Evolutionary conservation across 2,888 invertebrate genomes (phyloP).

Genomic region (Caenorhabditis angaria): DNA sequence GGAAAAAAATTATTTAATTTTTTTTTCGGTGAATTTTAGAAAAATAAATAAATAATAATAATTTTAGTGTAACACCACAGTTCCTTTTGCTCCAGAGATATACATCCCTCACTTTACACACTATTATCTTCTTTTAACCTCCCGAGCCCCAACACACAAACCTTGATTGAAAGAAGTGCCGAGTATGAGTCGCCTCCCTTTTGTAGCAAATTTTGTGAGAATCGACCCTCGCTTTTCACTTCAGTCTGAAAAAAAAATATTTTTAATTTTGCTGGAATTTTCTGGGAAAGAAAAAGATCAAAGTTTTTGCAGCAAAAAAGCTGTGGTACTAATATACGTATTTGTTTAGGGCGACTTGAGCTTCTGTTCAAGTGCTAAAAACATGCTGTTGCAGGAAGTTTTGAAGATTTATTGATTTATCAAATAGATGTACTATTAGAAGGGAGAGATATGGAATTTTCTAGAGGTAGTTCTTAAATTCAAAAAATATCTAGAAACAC

Average conservation of each 20-base stretch:
- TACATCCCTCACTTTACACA: slow-evolving; percentile 3
- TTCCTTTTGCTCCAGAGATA: no score
- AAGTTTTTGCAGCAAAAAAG: background rate
- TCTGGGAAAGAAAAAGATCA: background rate
- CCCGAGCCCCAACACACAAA: slow-evolving; percentile 14
- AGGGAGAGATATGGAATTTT: background rate
- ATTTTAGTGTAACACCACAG: background rate
- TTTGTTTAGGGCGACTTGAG: background rate
- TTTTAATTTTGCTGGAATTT: no score
- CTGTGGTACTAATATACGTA: slow-evolving; percentile 2
- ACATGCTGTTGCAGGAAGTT: slow-evolving; percentile 2
- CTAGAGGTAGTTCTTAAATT: no score
- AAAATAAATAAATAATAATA: background rate
- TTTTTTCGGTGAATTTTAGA: no score
- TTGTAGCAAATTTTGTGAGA: slow-evolving; percentile 66
- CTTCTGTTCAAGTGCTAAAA: background rate
- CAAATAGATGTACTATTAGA: no score
- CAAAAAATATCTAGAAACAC: background rate
- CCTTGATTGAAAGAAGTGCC: slow-evolving; percentile 72
- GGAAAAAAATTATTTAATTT: slow-evolving; percentile 18
- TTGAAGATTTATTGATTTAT: background rate
- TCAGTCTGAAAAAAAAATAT: slow-evolving; percentile 61
- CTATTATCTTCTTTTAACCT: background rate
- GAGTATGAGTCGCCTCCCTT: slow-evolving; percentile 71
- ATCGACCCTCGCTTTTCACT: slow-evolving; percentile 65